A percentile compares a stretch with the other conserved stretches of the same genome.
These are phyloP conservation scores for Nipponia nippon DNA, from an alignment of 2,113 vertebrate species.

Conservation along the genomic window DNA sequence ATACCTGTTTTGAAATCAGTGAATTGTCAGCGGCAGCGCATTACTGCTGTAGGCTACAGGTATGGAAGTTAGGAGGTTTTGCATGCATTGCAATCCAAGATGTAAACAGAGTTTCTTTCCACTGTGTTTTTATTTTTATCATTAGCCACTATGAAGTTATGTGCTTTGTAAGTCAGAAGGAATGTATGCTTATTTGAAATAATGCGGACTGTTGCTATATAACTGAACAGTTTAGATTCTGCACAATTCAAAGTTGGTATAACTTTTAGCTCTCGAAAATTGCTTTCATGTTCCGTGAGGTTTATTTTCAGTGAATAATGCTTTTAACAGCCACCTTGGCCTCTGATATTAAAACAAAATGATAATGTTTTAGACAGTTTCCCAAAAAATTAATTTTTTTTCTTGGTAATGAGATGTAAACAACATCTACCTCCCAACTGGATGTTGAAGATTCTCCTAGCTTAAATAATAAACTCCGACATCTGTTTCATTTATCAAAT, in stretches of 20 bases:
- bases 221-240: neutral
- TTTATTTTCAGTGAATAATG: neutral
- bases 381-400: neutral
- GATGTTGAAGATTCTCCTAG: neutral
- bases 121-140: neutral
- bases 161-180: neutral
- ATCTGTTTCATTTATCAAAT: neutral
- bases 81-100: neutral
- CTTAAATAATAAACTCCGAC: neutral
- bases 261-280: neutral
- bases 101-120: neutral
- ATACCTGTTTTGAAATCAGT: conserved; percentile 85
- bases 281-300: neutral
- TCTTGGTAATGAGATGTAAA: neutral
- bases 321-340: neutral
- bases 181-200: neutral
- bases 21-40: conserved; percentile 82
- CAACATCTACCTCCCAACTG: neutral
- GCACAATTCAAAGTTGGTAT: neutral
- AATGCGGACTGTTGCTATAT: neutral
- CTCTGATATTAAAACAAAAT: neutral
- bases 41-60: conserved; percentile 92
- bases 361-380: neutral
- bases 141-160: neutral
- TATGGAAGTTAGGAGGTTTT: neutral